Conservation (phyloP, 2,888 invertebrate genomes). For the Heliconius ismenius region DNA sequence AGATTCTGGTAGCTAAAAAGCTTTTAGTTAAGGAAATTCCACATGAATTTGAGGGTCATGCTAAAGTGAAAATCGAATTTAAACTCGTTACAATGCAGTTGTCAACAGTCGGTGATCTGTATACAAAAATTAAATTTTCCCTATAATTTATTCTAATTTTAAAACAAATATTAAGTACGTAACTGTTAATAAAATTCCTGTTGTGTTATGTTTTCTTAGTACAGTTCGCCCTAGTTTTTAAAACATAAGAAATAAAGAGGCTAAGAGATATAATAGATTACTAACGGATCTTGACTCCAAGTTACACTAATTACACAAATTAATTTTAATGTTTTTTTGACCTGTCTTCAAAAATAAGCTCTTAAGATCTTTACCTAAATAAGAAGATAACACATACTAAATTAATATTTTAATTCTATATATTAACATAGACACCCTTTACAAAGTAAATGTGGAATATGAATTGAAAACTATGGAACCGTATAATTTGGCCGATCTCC, state of each 20-base stretch:
- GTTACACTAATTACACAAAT: neutral
- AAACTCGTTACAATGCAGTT: slow-evolving; percentile 25
- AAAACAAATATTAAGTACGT: no score
- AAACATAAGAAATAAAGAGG: no score
- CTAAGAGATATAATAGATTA: no score
- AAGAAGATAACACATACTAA: no score
- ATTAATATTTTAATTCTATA: no score
- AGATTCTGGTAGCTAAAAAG: neutral
- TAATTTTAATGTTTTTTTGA: no score
- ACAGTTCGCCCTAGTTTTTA: no score
- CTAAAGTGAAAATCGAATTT: slow-evolving; percentile 18
- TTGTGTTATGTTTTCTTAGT: no score
- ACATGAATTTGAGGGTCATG: neutral
- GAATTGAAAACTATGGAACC: neutral
- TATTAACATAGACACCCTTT: neutral
- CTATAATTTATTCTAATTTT: neutral
- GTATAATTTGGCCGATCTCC: slow-evolving; percentile 17
- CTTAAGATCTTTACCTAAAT: no score
- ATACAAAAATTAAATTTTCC: neutral
- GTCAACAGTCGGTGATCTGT: slow-evolving; percentile 19
- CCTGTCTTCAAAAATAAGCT: no score
- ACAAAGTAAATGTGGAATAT: neutral
- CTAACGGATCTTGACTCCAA: neutral
- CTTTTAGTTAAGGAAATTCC: neutral
- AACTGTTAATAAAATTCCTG: no score